A percentile compares a stretch with the other conserved stretches of the same genome.
Conservation (phyloP, 2,888 invertebrate genomes). For the Oscheius sp. region DNA sequence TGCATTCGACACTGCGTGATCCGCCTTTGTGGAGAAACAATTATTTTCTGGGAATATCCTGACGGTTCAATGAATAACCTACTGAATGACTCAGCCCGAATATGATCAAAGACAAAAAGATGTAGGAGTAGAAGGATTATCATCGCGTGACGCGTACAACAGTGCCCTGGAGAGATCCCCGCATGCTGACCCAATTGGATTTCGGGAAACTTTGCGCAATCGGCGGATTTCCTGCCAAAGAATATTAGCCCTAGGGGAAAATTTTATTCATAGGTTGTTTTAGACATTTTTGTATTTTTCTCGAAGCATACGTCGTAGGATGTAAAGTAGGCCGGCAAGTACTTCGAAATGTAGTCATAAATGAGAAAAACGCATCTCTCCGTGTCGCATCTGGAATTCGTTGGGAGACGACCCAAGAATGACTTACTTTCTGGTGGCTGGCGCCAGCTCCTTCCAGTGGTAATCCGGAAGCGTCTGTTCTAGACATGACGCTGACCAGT, state of each 20-base stretch:
- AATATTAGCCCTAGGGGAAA: neutral
- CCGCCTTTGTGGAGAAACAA: constrained; percentile 26
- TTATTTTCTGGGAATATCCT: constrained; percentile 16
- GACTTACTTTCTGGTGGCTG: constrained; percentile 44
- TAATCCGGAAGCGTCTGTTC: constrained; percentile 48
- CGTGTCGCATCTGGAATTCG: constrained; percentile 41
- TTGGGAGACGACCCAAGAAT: neutral
- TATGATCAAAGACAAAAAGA: neutral
- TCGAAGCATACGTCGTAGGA: constrained; percentile 54
- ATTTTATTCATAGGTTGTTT: constrained; percentile 5
- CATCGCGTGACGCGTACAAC: constrained; percentile 31
- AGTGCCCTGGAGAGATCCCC: constrained; percentile 1
- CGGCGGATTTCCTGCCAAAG: constrained; percentile 21
- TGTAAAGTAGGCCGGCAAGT: constrained; percentile 39
- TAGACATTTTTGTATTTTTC: constrained; percentile 40
- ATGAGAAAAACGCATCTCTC: constrained; percentile 51
- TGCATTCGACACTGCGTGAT: constrained; percentile 58
- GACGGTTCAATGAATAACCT: neutral
- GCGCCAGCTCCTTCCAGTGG: constrained; percentile 47
- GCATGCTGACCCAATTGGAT: constrained; percentile 29
- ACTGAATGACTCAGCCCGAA: constrained; percentile 18
- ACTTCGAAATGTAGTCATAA: constrained; percentile 53
- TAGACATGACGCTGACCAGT: constrained; percentile 52
- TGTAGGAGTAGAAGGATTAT: constrained; percentile 20
- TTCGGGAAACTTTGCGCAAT: constrained; percentile 27